Conservation (phyloP, 2,797 vertebrate genomes). For the Eleutherodactylus coqui region DNA sequence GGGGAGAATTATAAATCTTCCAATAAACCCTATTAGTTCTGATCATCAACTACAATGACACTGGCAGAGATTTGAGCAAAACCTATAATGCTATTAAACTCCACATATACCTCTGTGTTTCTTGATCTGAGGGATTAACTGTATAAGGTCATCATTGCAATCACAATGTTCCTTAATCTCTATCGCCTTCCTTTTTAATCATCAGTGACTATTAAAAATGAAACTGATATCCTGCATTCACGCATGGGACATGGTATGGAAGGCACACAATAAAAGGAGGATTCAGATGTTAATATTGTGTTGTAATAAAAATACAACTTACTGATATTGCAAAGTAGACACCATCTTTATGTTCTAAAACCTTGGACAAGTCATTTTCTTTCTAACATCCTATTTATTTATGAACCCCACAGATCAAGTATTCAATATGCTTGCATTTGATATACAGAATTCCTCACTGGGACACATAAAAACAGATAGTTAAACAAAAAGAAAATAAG, state of each 20-base stretch:
- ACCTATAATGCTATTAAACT: conserved; percentile 52
- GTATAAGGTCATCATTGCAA: conserved; percentile 48
- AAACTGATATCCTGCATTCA: conserved; percentile 53
- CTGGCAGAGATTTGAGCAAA: conserved; percentile 61
- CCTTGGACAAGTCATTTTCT: conserved; percentile 35
- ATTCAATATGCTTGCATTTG: conserved; percentile 51
- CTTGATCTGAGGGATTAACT: conserved; percentile 59
- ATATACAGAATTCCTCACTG: conserved; percentile 34
- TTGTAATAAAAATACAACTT: conserved; percentile 49
- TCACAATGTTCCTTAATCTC: conserved; percentile 20
- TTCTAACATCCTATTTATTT: conserved; percentile 46
- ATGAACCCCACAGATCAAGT: conserved; percentile 32
- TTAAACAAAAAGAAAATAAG: conserved; percentile 52
- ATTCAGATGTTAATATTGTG: conserved; percentile 39
- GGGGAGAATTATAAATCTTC: conserved; percentile 40
- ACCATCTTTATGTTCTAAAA: conserved; percentile 19
- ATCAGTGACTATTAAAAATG: conserved; percentile 57
- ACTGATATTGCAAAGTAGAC: conserved; percentile 20
- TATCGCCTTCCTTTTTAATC: conserved; percentile 55
- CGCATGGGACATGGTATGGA: conserved; percentile 48
- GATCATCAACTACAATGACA: conserved; percentile 57
- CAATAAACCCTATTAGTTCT: conserved; percentile 61
- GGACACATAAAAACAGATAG: conserved; percentile 46
- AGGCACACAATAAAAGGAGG: conserved; percentile 34
- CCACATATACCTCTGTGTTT: conserved; percentile 9